A percentile compares a stretch with the other conserved stretches of the same genome.
Evolutionary conservation across 2,113 vertebrate genomes (phyloP).

Genomic region (Ginglymostoma cirratum): DNA sequence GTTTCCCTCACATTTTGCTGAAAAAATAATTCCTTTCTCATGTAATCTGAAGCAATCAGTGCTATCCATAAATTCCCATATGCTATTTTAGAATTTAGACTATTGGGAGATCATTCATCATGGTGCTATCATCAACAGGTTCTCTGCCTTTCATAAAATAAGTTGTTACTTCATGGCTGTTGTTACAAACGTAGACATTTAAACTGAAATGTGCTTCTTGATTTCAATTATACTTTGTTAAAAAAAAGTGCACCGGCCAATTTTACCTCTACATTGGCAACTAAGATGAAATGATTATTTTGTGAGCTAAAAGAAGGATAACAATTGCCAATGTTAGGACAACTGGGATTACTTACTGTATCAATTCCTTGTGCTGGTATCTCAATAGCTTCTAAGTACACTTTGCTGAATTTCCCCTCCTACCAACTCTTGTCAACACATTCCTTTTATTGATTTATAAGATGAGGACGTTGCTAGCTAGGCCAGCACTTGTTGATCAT

Average conservation of each 20-base stretch:
- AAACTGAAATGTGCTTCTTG: neutral
- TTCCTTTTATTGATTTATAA: neutral
- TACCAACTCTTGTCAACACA: neutral
- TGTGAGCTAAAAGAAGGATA: neutral
- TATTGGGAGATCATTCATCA: neutral
- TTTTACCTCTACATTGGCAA: neutral
- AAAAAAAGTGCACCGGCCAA: neutral
- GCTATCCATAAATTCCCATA: neutral
- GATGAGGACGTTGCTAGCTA: too few species aligned
- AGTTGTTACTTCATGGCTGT: neutral
- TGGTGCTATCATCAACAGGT: neutral
- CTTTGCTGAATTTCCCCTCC: neutral
- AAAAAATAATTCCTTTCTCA: slow-evolving; percentile 24
- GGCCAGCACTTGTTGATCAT: too few species aligned
- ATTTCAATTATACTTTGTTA: neutral
- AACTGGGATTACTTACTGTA: neutral
- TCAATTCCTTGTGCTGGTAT: neutral
- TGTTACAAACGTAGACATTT: neutral
- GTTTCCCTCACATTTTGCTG: slow-evolving; percentile 2
- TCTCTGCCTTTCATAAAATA: neutral
- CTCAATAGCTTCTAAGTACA: neutral
- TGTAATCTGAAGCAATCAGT: neutral
- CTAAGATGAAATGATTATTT: neutral
- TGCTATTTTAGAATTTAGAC: neutral
- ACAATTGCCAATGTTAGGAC: neutral